These are phyloP conservation scores for Ceraclea dissimilis DNA, from an alignment of 2,888 invertebrate genomes.

Conservation along the genomic window DNA sequence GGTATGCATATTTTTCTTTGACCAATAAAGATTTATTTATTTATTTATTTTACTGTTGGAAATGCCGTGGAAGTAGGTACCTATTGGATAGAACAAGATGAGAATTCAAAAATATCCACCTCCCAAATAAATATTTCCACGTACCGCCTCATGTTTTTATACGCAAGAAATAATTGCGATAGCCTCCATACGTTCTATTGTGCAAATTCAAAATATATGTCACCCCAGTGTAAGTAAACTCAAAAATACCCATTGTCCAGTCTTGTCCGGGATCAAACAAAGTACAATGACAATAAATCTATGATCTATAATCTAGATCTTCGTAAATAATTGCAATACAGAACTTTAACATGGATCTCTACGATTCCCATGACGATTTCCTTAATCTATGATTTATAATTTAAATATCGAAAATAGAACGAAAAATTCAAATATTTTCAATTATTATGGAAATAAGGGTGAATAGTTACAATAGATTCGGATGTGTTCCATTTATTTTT, in stretches of 20 bases:
- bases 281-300: neutral
- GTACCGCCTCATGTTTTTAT: slow-evolving; percentile 9
- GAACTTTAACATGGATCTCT: neutral
- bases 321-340: slow-evolving; percentile 3
- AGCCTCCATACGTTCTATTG: slow-evolving; percentile 15
- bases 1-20: too few relatives aligned
- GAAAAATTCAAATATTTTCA: neutral
- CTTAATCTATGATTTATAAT: slow-evolving; percentile 22
- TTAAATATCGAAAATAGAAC: neutral
- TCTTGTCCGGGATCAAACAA: neutral
- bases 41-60: too few relatives aligned
- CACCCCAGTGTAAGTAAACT: slow-evolving; percentile 8
- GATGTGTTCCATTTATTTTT: neutral
- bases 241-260: neutral
- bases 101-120: too few relatives aligned
- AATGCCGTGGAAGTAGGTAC: too few relatives aligned
- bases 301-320: neutral
- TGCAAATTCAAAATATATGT: slow-evolving; percentile 22
- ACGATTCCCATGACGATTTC: slow-evolving; percentile 22
- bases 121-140: neutral
- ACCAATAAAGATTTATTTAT: too few relatives aligned
- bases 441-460: neutral
- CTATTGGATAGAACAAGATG: too few relatives aligned
- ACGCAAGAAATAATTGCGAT: slow-evolving; percentile 24
- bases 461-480: neutral